Percentiles rank a stretch among this genome's conserved stretches.
Evolutionary conservation across 2,797 vertebrate genomes (phyloP).

Genomic region (Florisuga fusca): DNA sequence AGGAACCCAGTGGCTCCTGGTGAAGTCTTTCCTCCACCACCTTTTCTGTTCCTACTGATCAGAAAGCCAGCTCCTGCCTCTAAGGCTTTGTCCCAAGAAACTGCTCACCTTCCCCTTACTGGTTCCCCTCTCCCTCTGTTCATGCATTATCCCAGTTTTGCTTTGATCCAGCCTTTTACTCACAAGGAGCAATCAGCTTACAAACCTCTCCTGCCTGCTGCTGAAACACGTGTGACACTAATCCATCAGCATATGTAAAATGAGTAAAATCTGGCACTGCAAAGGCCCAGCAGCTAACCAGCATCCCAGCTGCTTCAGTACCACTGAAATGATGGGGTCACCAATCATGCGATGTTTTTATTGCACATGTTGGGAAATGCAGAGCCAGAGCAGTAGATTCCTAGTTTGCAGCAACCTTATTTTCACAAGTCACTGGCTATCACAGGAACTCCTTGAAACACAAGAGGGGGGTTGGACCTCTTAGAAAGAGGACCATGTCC

Average conservation of each 20-base stretch:
- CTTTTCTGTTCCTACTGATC: background rate
- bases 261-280: background rate
- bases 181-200: background rate
- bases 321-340: background rate
- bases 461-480: background rate
- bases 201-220: background rate
- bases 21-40: background rate
- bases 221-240: background rate
- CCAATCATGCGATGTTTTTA: background rate
- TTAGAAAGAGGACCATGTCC: background rate
- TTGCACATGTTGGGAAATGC: background rate
- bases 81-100: background rate
- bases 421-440: background rate
- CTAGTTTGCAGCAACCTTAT: background rate
- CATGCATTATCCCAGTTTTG: background rate
- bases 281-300: background rate
- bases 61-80: background rate
- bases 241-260: rapidly evolving
- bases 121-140: no score
- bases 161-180: background rate
- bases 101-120: background rate
- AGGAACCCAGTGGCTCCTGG: background rate
- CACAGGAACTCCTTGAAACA: background rate
- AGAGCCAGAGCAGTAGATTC: background rate
- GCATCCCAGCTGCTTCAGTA: background rate